Evolutionary conservation across 2,888 invertebrate genomes (phyloP).

Genomic region (Eristalinus sepulchralis): DNA sequence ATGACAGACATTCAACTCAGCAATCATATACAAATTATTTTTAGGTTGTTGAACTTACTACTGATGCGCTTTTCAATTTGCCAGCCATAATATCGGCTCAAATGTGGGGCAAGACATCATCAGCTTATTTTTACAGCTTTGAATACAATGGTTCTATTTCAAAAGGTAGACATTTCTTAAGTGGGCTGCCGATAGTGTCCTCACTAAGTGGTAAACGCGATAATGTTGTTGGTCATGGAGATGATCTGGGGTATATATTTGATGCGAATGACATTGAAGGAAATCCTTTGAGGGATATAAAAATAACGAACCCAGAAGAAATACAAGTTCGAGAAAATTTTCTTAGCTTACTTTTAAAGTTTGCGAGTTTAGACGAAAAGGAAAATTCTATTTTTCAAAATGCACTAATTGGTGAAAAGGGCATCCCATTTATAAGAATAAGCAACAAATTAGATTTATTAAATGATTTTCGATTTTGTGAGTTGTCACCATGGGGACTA

Average conservation of each 20-base stretch:
- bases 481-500: slow-evolving; percentile 78
- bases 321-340: slow-evolving; percentile 85
- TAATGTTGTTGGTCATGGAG: slow-evolving; percentile 84
- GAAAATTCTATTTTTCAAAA: slow-evolving; percentile 76
- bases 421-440: slow-evolving; percentile 83
- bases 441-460: slow-evolving; percentile 81
- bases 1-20: neutral
- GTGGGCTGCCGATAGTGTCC: slow-evolving; percentile 84
- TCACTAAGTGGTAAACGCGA: slow-evolving; percentile 77
- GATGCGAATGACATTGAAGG: slow-evolving; percentile 85
- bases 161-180: slow-evolving; percentile 85
- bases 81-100: slow-evolving; percentile 88
- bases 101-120: slow-evolving; percentile 85
- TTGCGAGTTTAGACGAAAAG: slow-evolving; percentile 81
- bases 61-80: slow-evolving; percentile 89
- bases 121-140: slow-evolving; percentile 88
- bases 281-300: slow-evolving; percentile 81
- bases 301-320: slow-evolving; percentile 82
- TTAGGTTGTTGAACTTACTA: slow-evolving; percentile 81
- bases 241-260: slow-evolving; percentile 88
- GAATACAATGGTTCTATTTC: slow-evolving; percentile 85
- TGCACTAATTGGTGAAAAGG: slow-evolving; percentile 77
- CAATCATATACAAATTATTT: neutral
- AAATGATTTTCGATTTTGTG: slow-evolving; percentile 81
- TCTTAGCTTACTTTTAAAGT: slow-evolving; percentile 86